Percentiles rank a stretch among this genome's conserved stretches.
phyloP scores from a whole-genome alignment of 2,888 invertebrate species.

The Alentia gelatinosa region DNA sequence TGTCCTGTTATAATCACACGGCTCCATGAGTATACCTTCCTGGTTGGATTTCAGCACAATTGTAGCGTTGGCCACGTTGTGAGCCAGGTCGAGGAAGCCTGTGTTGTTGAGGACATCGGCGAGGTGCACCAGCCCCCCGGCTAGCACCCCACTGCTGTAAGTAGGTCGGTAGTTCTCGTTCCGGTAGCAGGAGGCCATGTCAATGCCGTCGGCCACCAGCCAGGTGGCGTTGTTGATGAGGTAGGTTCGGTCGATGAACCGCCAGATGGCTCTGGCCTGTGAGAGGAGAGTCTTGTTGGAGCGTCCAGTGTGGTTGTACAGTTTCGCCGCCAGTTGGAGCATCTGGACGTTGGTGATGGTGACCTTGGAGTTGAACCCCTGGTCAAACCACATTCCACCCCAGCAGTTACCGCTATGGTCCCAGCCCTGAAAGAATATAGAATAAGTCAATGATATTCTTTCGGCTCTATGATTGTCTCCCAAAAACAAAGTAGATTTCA shows the following conservation, averaged over 20 bases:
- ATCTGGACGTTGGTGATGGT: conserved; percentile 68
- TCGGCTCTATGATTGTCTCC: too few species aligned
- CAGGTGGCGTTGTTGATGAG: conserved; percentile 66
- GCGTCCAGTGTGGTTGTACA: conserved; percentile 63
- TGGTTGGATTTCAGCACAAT: conserved; percentile 61
- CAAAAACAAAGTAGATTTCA: too few species aligned
- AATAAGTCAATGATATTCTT: background rate
- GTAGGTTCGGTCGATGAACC: conserved; percentile 65
- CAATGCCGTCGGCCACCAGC: conserved; percentile 64
- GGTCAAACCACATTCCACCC: conserved; percentile 70
- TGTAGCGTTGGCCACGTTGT: conserved; percentile 65
- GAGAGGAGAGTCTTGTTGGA: conserved; percentile 59
- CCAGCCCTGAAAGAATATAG: conserved; percentile 64
- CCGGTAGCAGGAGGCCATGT: conserved; percentile 60
- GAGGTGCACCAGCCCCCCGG: conserved; percentile 67
- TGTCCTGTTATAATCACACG: conserved; percentile 60
- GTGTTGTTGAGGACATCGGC: conserved; percentile 63
- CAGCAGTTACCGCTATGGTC: conserved; percentile 63
- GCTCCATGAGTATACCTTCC: conserved; percentile 67
- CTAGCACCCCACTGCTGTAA: conserved; percentile 66
- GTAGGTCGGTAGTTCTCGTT: conserved; percentile 64
- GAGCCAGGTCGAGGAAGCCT: conserved; percentile 63
- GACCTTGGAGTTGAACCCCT: conserved; percentile 63
- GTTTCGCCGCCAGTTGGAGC: conserved; percentile 65
- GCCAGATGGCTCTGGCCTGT: conserved; percentile 63